These are phyloP conservation scores for Magallana nippona DNA, from an alignment of 2,888 invertebrate species.

Conservation along the genomic window DNA sequence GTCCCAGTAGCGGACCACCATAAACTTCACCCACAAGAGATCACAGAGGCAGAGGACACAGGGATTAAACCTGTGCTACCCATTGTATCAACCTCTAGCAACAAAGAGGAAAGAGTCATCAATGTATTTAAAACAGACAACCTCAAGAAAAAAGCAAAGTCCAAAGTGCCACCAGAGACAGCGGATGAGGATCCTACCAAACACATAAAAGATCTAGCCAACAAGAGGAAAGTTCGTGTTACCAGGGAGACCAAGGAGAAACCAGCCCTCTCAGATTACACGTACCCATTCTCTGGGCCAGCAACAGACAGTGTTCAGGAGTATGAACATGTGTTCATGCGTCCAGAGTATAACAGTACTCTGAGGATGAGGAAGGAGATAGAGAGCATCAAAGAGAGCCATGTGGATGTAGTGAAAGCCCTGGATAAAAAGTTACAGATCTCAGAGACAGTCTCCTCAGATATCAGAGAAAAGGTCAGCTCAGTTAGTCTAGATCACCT, in stretches of 20 bases:
- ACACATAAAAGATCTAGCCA: slow-evolving; percentile 35
- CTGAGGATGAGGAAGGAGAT: slow-evolving; percentile 68
- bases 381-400: slow-evolving; percentile 60
- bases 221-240: slow-evolving; percentile 61
- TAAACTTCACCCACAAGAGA: background rate
- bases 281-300: slow-evolving; percentile 64
- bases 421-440: slow-evolving; percentile 64
- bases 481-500: background rate
- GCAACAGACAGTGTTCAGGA: slow-evolving; percentile 50
- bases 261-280: slow-evolving; percentile 59
- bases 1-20: slow-evolving; percentile 25
- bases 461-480: slow-evolving; percentile 73
- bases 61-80: slow-evolving; percentile 32
- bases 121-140: slow-evolving; percentile 5
- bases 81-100: background rate
- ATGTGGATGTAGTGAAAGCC: slow-evolving; percentile 65
- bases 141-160: slow-evolving; percentile 2
- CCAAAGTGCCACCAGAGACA: background rate
- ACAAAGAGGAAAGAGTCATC: slow-evolving; percentile 6
- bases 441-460: slow-evolving; percentile 62
- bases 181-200: slow-evolving; percentile 41
- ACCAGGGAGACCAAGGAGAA: slow-evolving; percentile 64
- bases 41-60: background rate
- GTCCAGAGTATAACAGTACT: slow-evolving; percentile 75
- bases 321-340: slow-evolving; percentile 69